phyloP scores from a whole-genome alignment of 2,113 vertebrate genomes.

The Ranitomeya imitator region DNA sequence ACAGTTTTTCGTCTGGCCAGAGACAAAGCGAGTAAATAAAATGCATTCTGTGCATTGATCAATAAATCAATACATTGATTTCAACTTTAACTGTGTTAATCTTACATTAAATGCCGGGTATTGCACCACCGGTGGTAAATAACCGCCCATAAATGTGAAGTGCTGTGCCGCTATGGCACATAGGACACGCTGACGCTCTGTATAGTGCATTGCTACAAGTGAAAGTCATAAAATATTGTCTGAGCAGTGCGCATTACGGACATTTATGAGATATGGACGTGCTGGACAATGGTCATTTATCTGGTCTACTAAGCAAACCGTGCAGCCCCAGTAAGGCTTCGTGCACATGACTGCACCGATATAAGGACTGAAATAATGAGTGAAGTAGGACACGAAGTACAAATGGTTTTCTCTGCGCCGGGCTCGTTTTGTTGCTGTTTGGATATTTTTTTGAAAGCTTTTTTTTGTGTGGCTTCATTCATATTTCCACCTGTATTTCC shows the following conservation, averaged over 20 bases:
- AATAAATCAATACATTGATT: background rate
- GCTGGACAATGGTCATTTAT: background rate
- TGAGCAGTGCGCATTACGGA: background rate
- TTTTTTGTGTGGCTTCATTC: background rate
- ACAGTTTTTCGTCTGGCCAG: background rate
- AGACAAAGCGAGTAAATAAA: background rate
- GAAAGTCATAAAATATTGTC: background rate
- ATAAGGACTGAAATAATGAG: background rate
- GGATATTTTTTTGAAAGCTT: background rate
- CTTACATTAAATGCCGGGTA: background rate
- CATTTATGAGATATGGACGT: background rate
- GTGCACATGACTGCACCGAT: background rate
- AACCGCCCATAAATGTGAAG: background rate
- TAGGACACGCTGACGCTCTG: background rate
- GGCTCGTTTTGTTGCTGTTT: background rate
- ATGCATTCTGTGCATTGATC: background rate
- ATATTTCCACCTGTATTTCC: background rate
- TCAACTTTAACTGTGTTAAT: background rate
- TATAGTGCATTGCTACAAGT: background rate
- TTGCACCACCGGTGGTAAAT: background rate
- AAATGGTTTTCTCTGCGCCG: background rate
- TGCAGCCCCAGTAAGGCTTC: background rate
- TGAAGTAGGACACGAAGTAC: background rate
- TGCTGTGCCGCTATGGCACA: background rate
- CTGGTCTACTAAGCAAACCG: constrained; percentile 10